Evolutionary conservation across 2,113 vertebrate genomes (phyloP).

Genomic region (Brienomyrus brachyistius): DNA sequence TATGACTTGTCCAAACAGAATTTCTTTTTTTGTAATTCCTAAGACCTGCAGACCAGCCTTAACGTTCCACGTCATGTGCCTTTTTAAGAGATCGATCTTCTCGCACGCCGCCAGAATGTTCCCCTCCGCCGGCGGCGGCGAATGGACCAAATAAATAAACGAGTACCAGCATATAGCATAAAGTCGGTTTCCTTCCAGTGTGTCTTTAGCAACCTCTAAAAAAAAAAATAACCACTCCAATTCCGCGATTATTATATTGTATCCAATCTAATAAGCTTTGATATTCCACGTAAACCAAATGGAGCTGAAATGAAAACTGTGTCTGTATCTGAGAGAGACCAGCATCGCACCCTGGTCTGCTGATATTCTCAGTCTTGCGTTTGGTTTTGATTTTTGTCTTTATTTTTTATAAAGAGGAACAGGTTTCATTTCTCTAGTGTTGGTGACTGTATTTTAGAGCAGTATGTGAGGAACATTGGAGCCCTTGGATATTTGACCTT

Average conservation of each 20-base stretch:
- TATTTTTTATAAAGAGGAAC: neutral
- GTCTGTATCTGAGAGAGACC: conserved; percentile 40
- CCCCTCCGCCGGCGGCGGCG: conserved; percentile 10
- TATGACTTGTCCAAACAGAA: conserved; percentile 11
- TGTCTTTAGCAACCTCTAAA: conserved; percentile 14
- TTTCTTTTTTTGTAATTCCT: conserved; percentile 13
- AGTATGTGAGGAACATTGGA: conserved; percentile 12
- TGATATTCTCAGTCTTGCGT: conserved; percentile 7
- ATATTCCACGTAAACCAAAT: conserved; percentile 51
- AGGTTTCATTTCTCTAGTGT: neutral
- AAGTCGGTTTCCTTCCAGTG: conserved; percentile 14
- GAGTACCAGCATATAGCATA: conserved; percentile 24
- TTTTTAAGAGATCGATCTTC: conserved; percentile 42
- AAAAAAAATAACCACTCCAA: neutral
- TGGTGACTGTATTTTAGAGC: conserved; percentile 30
- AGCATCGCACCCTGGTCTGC: conserved; percentile 44
- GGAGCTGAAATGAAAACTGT: conserved; percentile 31
- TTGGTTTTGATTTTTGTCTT: conserved; percentile 13
- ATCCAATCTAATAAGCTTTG: conserved; percentile 28
- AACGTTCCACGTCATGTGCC: conserved; percentile 77
- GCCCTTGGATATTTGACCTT: conserved; percentile 41
- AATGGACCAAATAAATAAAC: conserved; percentile 37
- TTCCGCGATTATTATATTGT: conserved; percentile 38
- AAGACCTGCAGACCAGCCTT: conserved; percentile 65
- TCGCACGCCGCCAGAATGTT: conserved; percentile 10